Evolutionary conservation across 2,888 invertebrate genomes (phyloP), one percentile per base, ranked within the genome.

Genomic region (Hyalella azteca): DNA sequence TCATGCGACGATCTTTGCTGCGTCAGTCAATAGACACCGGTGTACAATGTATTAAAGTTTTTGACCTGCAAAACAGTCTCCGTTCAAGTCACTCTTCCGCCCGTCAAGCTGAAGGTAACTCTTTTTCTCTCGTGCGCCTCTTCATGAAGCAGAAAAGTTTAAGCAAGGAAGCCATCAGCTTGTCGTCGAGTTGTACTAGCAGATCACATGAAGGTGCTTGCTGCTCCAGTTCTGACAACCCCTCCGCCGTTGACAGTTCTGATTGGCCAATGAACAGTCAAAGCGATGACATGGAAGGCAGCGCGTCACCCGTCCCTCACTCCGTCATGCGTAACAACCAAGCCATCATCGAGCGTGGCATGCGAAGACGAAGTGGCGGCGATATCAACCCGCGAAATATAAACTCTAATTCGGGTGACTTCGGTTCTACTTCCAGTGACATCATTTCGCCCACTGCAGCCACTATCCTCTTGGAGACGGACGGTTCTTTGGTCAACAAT

Each of bases 131-230:
- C 87, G 94, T 95, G 60, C 94, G 94, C 88, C 90, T 95, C 85
- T 95, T 95, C 87, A 95, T 95, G 91, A 95, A 95, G 88, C 95
- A 95, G 87, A 94, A 94, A 88, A 94, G 94, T 87, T 92, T 91
- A 89, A 93, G 94, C 85, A 92, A 92, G 79, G 94, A 94, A 87
- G 92, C 92, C 80, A 92, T 92, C 86, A 91, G 91, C 80, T 88
- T 90, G 29, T 91, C 91, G 79, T 81, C 84, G n/a, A 85, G 85
- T 78, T 85, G 82, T 49, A 91, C 93, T 90, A 94, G 94, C 87
- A 93, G 94, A 85, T 91, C 94, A 60, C 93, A 93, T 1, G 92
- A 88, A 0, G 90, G 90, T 77, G 90, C 94, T 86, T 93, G 93
- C 87, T 94, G 94, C 94, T 90, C 80, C 91, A 92, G 83, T 91